These are phyloP conservation scores for Drepanosiphum platanoidis DNA, from an alignment of 2,888 invertebrate species.

Conservation along the genomic window DNA sequence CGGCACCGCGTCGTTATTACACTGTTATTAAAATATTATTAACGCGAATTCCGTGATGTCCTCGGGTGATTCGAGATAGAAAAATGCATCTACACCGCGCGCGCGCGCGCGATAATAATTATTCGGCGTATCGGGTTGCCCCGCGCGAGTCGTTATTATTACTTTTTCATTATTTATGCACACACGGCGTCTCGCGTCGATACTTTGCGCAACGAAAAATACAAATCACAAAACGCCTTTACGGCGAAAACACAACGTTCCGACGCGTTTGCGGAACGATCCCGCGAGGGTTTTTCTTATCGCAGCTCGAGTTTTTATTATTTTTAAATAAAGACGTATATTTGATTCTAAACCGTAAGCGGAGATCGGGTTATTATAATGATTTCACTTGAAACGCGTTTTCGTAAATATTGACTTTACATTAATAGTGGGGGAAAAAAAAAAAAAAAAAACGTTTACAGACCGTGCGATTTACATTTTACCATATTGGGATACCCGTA, in stretches of 20 bases:
- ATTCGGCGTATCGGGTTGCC: slow-evolving; percentile 13
- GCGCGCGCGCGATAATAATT: slow-evolving; percentile 32
- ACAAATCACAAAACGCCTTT: slow-evolving; percentile 1
- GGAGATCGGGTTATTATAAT: no score
- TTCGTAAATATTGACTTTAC: no score
- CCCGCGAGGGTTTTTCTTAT: background rate
- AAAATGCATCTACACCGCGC: slow-evolving; percentile 8
- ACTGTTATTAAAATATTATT: slow-evolving; percentile 37
- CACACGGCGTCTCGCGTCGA: background rate
- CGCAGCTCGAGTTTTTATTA: no score
- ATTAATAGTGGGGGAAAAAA: no score
- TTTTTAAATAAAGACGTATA: no score
- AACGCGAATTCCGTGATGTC: slow-evolving; percentile 39
- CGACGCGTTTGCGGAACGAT: background rate
- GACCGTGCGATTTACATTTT: no score
- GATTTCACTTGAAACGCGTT: no score
- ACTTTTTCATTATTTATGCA: slow-evolving; percentile 19
- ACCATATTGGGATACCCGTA: no score
- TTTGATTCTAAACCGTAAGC: no score
- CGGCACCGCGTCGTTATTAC: no score
- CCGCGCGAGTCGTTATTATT: slow-evolving; percentile 8
- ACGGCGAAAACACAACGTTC: background rate
- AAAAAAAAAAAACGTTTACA: no score
- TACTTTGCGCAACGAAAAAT: background rate
- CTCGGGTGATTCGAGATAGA: slow-evolving; percentile 5